These are phyloP conservation scores for Megaustenia siamemsis DNA, from an alignment of 2,888 invertebrate genomes.

Conservation along the genomic window DNA sequence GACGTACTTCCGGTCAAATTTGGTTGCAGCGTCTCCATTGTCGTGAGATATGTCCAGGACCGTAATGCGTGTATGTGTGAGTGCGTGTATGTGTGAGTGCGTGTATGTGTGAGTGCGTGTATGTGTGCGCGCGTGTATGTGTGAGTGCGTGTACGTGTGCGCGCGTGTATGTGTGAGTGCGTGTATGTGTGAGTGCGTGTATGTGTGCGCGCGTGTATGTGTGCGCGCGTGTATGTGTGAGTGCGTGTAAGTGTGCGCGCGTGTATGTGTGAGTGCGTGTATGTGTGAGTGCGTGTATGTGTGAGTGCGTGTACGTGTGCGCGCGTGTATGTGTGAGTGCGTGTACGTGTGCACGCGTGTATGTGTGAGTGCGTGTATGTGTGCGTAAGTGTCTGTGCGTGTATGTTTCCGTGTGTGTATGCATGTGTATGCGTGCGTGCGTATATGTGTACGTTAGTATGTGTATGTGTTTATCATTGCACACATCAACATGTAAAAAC, in stretches of 20 bases:
- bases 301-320: conserved; percentile 20
- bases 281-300: conserved; percentile 18
- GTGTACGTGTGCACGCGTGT: conserved; percentile 11
- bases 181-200: background rate
- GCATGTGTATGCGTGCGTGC: conserved; percentile 23
- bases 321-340: conserved; percentile 11
- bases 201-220: background rate
- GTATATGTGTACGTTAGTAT: conserved; percentile 34
- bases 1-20: too few species aligned
- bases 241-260: background rate
- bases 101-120: too few species aligned
- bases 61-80: too few species aligned
- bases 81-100: too few species aligned
- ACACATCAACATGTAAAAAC: background rate
- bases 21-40: too few species aligned
- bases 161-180: conserved; percentile 6
- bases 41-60: too few species aligned
- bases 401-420: background rate
- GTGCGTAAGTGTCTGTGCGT: background rate
- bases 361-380: conserved; percentile 8
- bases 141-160: conserved; percentile 30
- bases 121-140: too few species aligned
- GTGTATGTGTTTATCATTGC: background rate
- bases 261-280: conserved; percentile 13
- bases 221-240: background rate